Percentiles rank a stretch among this genome's conserved stretches.
Conservation (phyloP, 2,888 invertebrate species). For the Trissoscelio sp. region DNA sequence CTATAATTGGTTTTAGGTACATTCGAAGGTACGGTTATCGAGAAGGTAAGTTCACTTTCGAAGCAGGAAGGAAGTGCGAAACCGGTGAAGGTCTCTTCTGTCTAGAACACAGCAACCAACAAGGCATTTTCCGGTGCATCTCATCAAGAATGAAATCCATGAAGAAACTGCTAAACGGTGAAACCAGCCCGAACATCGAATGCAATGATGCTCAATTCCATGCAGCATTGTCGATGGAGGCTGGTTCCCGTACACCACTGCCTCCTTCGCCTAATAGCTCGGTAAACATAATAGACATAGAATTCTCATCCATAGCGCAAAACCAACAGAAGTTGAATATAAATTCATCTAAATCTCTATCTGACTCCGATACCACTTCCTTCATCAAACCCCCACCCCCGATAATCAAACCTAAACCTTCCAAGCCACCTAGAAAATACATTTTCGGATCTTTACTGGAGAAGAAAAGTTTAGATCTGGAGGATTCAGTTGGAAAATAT, state of each 20-base stretch:
- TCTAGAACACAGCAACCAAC: conserved; percentile 91
- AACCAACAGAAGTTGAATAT: conserved; percentile 76
- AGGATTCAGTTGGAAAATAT: conserved; percentile 85
- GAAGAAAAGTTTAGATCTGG: conserved; percentile 82
- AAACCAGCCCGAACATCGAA: conserved; percentile 85
- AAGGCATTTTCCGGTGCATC: conserved; percentile 92
- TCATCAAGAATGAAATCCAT: conserved; percentile 94
- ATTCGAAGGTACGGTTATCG: conserved; percentile 94
- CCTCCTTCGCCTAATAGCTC: conserved; percentile 87
- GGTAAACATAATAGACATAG: conserved; percentile 83
- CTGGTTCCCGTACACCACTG: conserved; percentile 92
- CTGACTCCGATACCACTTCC: conserved; percentile 73
- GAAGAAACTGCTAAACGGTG: conserved; percentile 91
- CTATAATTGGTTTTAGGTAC: conserved; percentile 85
- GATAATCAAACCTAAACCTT: conserved; percentile 86
- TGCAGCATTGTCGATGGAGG: conserved; percentile 90
- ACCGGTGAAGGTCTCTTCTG: conserved; percentile 94
- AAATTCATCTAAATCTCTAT: conserved; percentile 68
- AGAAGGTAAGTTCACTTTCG: conserved; percentile 93
- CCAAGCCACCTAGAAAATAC: conserved; percentile 87
- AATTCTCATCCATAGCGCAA: conserved; percentile 81
- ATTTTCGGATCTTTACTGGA: conserved; percentile 78
- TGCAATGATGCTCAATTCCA: conserved; percentile 91
- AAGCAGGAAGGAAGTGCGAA: conserved; percentile 93
- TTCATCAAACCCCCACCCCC: conserved; percentile 83